These are phyloP conservation scores for Ficedula albicollis DNA, from an alignment of 2,797 vertebrate genomes.

Conservation along the genomic window DNA sequence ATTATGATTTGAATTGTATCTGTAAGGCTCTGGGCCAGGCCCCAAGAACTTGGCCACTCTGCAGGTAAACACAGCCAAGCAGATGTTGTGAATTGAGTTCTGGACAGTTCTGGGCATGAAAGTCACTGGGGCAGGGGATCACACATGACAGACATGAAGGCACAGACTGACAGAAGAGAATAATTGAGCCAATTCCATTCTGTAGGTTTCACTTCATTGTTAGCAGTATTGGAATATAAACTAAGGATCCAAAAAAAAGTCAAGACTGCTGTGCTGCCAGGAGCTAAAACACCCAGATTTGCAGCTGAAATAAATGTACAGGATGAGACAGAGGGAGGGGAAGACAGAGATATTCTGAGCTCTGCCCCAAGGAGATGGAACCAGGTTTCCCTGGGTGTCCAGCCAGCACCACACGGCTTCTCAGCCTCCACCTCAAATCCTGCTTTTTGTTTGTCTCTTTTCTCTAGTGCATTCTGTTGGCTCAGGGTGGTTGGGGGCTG, in stretches of 20 bases:
- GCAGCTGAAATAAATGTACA: neutral
- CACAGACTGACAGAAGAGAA: neutral
- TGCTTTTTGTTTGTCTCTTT: neutral
- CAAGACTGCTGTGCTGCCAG: neutral
- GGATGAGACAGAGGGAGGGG: neutral
- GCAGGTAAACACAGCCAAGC: neutral
- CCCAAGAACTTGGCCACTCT: neutral
- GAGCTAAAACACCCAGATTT: neutral
- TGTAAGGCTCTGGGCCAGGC: neutral
- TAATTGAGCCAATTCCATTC: neutral
- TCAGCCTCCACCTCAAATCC: neutral
- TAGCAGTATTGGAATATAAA: neutral
- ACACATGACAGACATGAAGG: neutral
- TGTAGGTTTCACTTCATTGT: neutral
- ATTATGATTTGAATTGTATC: neutral
- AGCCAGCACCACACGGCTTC: neutral
- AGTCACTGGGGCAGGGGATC: neutral
- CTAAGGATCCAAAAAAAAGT: neutral
- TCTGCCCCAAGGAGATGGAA: neutral
- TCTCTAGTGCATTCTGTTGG: neutral
- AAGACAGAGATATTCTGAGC: neutral
- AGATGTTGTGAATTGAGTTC: neutral
- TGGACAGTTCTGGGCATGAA: neutral
- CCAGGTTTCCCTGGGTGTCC: neutral
- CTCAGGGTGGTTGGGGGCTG: neutral